Evolutionary conservation across 2,888 invertebrate genomes (phyloP), one percentile per base, ranked within the genome.

Genomic region (Hetaerina titia): DNA sequence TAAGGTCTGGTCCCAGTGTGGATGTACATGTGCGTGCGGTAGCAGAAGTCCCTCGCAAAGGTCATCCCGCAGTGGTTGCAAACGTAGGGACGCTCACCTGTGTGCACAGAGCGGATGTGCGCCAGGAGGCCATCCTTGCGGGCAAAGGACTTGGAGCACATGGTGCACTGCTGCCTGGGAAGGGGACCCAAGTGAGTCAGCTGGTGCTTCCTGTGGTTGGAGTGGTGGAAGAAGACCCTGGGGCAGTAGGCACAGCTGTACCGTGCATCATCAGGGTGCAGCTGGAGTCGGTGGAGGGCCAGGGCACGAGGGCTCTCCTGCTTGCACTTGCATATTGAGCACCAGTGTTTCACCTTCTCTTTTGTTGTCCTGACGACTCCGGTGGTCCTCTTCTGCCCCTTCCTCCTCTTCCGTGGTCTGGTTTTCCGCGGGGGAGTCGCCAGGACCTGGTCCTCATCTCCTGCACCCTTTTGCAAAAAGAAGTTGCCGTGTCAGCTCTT

Each of bases 301-400:
- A 92, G 69, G 31, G 92, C 92, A 2, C 56, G 56, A 45, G 69
- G 56, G 56, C 92, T 92, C 56, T 92, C 92, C 11, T 92, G 92
- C 69, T 92, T 92, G 92, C 64, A 69, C 17, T 92, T 92, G 92
- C 92, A 92, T 22, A 92, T 92, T 69, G 92, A 92, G 74, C 92
- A 92, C 92, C 92, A 92, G 92, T 92, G 92, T 13, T 92, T 92
- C n/a, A 45, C 31, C 31, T n/a, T 31, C 31, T 2, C 31, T 31
- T 63, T 56, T 31, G 64, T 45, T 56, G 45, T 22, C 15, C 13
- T 25, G 64, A 31, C 22, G n/a, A 45, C 74, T 31, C 69, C n/a
- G 15, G 74, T 92, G n/a, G 5, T 15, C 89, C 58, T 11, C n/a
- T n/a, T 17, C 57, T 45, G 45, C 45, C 45, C 69, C 74, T 31